Evolutionary conservation across 1,140 invertebrate species (phyloP).

Genomic region (Ganaspis sp.): DNA sequence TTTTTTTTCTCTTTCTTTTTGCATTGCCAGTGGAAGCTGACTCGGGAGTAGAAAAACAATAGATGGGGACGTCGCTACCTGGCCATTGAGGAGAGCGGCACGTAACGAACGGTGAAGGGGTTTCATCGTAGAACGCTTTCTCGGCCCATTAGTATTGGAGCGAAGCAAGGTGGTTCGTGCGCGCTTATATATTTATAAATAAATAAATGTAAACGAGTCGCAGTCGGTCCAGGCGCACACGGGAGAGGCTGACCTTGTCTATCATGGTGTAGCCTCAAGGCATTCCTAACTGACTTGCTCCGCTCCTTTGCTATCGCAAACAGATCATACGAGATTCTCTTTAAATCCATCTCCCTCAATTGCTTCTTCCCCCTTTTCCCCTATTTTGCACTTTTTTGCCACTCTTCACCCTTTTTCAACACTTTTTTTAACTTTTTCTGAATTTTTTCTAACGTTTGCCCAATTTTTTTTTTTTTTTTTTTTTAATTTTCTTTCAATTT

Average conservation of each 20-base stretch:
- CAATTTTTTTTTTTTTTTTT: too few relatives aligned
- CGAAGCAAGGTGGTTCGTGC: constrained; percentile 30
- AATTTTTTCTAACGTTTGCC: too few relatives aligned
- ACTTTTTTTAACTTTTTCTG: constrained; percentile 32
- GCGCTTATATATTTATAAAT: constrained; percentile 64
- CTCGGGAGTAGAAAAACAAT: background rate
- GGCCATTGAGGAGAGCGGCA: background rate
- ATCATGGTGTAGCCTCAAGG: constrained; percentile 75
- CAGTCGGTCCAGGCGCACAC: constrained; percentile 52
- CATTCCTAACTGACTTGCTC: constrained; percentile 74
- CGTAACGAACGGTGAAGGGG: background rate
- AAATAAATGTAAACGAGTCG: constrained; percentile 62
- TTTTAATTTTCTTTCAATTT: background rate
- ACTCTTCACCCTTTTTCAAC: constrained; percentile 31
- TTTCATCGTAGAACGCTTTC: constrained; percentile 15
- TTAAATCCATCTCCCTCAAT: constrained; percentile 39
- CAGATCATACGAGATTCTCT: constrained; percentile 48
- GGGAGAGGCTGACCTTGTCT: constrained; percentile 77
- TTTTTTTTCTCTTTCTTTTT: too few relatives aligned
- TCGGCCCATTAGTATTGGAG: constrained; percentile 1
- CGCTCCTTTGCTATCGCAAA: constrained; percentile 69
- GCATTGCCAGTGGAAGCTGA: constrained; percentile 2
- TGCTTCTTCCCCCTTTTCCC: too few relatives aligned
- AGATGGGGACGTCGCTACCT: constrained; percentile 2
- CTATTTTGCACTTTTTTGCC: constrained; percentile 32